Evolutionary conservation across 1,140 invertebrate genomes (phyloP).

Genomic region (Marisa cornuarietis): DNA sequence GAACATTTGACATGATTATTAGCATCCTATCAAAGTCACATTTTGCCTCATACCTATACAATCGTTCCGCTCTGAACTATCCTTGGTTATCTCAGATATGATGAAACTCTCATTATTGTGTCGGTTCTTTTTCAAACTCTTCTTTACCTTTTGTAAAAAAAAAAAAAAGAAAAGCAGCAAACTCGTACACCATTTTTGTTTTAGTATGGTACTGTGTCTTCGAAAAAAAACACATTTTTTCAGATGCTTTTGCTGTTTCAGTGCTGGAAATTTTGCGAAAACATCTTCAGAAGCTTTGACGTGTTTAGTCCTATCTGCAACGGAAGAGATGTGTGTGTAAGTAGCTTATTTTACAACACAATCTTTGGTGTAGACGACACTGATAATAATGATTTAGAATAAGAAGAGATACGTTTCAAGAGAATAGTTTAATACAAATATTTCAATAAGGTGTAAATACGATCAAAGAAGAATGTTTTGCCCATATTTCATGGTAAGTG

Average conservation of each 20-base stretch:
- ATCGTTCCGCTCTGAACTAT: no score
- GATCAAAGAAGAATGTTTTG: not conserved
- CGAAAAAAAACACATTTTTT: not conserved
- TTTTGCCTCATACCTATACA: no score
- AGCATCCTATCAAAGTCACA: no score
- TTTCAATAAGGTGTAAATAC: not conserved
- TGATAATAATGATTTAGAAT: not conserved
- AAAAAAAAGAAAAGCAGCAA: no score
- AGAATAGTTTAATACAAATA: not conserved
- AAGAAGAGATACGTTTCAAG: not conserved
- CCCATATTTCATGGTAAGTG: not conserved
- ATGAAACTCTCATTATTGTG: no score
- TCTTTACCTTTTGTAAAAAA: no score
- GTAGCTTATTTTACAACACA: not conserved
- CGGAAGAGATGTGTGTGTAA: not conserved
- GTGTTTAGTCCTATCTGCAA: not conserved
- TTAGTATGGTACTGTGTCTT: not conserved
- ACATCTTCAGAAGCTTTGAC: not conserved
- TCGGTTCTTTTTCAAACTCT: no score
- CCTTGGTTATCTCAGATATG: no score
- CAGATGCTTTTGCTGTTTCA: not conserved
- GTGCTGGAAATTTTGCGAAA: constrained; percentile 6
- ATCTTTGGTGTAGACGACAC: not conserved
- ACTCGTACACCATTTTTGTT: not conserved
- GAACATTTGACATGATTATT: no score